Base-by-base conservation (phyloP, 2,797 vertebrate genomes). In the Knipowitschia caucasica region DNA sequence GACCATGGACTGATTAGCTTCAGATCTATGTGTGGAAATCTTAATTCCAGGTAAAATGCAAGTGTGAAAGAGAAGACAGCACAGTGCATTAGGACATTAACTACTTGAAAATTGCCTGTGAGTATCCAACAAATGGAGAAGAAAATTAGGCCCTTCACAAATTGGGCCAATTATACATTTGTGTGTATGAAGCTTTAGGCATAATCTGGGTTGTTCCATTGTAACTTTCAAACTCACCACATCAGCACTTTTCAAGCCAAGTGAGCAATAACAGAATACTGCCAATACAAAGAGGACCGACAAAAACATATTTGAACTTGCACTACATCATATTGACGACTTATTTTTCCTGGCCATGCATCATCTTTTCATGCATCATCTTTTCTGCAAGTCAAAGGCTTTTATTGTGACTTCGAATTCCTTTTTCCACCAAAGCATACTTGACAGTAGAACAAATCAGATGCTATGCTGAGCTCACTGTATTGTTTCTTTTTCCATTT, bases 331-430 rank as follows among this genome's bases (percentile, higher is more conserved):
- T 50, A 38, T 45, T 53, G 54, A 53, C 62, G 12, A 7, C 45
- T 54, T 44, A 45, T 17, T 23, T 54, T 45, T 26, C 27, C 23
- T 0, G 20, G 30, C 29, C 34, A 62, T 54, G 33, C 30, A 56
- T 67, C 33, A 53, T 35, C 15, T 57, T 52, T 56, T 64, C 31
- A 62, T 54, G 33, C 30, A 56, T 67, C 33, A 53, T 35, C 15
- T 57, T 52, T 56, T 64, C 31, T 34, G 46, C 46, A 38, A 2
- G 14, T 17, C 11, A 45, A 51, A 39, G 26, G 33, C 12, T 17
- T 38, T 27, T 47, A 18, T 8, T 7, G 1, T 14, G n/a, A 51
- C 3, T 2, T n/a, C 21, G 5, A 5, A 10, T 43, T 43, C 12
- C 10, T 7, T 10, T 38, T 9, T 20, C 15, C 35, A 38, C n/a